Conservation (phyloP, 2,797 vertebrate genomes). For the Balearica regulorum region DNA sequence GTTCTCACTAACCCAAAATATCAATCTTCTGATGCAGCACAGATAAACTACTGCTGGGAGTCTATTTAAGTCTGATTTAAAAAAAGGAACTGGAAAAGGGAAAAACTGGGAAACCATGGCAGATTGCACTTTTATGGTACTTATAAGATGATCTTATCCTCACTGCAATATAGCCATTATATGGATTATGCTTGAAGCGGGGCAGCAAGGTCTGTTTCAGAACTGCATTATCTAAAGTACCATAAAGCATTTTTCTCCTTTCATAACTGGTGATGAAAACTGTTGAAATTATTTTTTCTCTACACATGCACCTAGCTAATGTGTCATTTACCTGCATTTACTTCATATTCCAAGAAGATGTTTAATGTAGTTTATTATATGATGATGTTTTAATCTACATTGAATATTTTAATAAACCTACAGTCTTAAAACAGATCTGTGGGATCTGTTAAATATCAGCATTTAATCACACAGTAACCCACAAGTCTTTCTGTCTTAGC, state of each 20-base stretch:
- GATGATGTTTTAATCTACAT: neutral
- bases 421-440: neutral
- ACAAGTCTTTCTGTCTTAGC: neutral
- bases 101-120: neutral
- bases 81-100: slow-evolving; percentile 10
- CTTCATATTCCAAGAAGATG: neutral
- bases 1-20: slow-evolving; percentile 40
- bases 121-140: slow-evolving; percentile 40
- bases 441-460: neutral
- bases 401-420: neutral
- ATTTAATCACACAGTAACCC: neutral
- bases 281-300: neutral
- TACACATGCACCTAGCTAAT: neutral
- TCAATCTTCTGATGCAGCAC: slow-evolving; percentile 23
- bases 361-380: neutral
- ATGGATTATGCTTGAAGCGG: slow-evolving; percentile 32
- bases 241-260: neutral
- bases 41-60: slow-evolving; percentile 43
- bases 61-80: slow-evolving; percentile 12
- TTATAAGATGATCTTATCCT: slow-evolving; percentile 36
- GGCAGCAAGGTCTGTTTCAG: slow-evolving; percentile 9
- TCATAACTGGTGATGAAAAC: neutral
- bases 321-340: neutral
- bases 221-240: slow-evolving; percentile 22
- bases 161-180: slow-evolving; percentile 19